These are phyloP conservation scores for Clinocottus analis DNA, from an alignment of 2,113 vertebrate genomes.

Conservation along the genomic window DNA sequence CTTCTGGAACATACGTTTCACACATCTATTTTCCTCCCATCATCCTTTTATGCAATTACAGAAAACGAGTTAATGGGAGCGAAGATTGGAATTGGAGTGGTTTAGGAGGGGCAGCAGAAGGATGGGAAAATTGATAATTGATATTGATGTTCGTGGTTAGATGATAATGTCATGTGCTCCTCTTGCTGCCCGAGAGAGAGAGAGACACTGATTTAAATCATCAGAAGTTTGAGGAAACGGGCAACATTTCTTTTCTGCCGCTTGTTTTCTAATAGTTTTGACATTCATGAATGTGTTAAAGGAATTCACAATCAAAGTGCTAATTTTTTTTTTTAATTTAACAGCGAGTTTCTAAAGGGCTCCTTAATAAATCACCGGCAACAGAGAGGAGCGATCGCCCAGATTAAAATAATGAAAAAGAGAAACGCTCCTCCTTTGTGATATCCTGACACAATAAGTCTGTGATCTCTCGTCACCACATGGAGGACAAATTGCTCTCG, in stretches of 20 bases:
- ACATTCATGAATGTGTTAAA: slow-evolving; percentile 23
- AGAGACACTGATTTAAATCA: slow-evolving; percentile 27
- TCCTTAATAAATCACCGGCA: slow-evolving; percentile 51
- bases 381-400: slow-evolving; percentile 35
- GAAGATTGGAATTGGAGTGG: slow-evolving; percentile 55
- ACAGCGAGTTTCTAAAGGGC: slow-evolving; percentile 34
- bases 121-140: slow-evolving; percentile 51
- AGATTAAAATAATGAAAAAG: slow-evolving; percentile 36
- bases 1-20: slow-evolving; percentile 55
- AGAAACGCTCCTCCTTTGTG: slow-evolving; percentile 19
- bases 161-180: slow-evolving; percentile 39
- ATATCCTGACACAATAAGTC: slow-evolving; percentile 33
- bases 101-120: slow-evolving; percentile 16
- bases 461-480: slow-evolving; percentile 40
- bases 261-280: slow-evolving; percentile 31
- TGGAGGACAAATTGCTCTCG: slow-evolving; percentile 11
- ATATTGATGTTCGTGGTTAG: slow-evolving; percentile 56
- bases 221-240: slow-evolving; percentile 13
- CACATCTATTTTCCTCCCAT: slow-evolving; percentile 69
- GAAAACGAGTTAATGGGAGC: slow-evolving; percentile 56
- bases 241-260: slow-evolving; percentile 2
- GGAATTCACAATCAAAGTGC: slow-evolving; percentile 30
- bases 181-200: slow-evolving; percentile 1
- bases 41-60: slow-evolving; percentile 68
- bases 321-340: slow-evolving; percentile 44